phyloP scores from a whole-genome alignment of 1,140 invertebrate species.

The Pseudoatta argentina region DNA sequence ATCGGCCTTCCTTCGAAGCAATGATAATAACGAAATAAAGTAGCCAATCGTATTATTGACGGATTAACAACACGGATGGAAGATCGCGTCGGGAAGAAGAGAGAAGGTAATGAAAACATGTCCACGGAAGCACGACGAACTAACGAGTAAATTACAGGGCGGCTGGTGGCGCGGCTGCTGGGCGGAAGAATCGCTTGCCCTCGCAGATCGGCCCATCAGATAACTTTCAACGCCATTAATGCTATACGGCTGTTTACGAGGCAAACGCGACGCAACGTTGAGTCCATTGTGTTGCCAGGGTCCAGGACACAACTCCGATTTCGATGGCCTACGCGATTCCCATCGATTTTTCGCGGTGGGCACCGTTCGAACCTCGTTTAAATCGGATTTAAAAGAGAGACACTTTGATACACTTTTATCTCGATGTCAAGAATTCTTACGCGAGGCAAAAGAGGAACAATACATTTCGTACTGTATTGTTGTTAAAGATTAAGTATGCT shows the following conservation, averaged over 20 bases:
- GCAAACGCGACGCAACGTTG: slow-evolving; percentile 64
- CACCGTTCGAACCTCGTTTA: neutral
- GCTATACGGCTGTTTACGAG: slow-evolving; percentile 71
- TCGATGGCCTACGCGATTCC: neutral
- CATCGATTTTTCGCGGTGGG: neutral
- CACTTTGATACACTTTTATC: neutral
- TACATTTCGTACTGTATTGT: neutral
- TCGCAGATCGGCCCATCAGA: slow-evolving; percentile 74
- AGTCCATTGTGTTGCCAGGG: slow-evolving; percentile 52
- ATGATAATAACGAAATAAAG: slow-evolving; percentile 12
- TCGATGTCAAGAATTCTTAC: slow-evolving; percentile 6
- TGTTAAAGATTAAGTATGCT: too few species aligned
- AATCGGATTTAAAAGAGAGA: neutral
- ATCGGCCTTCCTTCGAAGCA: neutral
- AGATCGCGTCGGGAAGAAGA: neutral
- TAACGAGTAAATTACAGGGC: slow-evolving; percentile 84
- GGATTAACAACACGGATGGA: slow-evolving; percentile 23
- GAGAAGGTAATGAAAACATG: slow-evolving; percentile 44
- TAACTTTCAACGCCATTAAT: slow-evolving; percentile 81
- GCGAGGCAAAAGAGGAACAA: neutral
- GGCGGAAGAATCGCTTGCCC: slow-evolving; percentile 62
- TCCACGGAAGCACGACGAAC: slow-evolving; percentile 68
- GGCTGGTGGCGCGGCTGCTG: slow-evolving; percentile 69
- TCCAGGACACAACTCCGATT: slow-evolving; percentile 4
- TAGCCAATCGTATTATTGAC: slow-evolving; percentile 14